phyloP scores from a whole-genome alignment of 2,797 vertebrate genomes.

The Pyrrhura leucotis region DNA sequence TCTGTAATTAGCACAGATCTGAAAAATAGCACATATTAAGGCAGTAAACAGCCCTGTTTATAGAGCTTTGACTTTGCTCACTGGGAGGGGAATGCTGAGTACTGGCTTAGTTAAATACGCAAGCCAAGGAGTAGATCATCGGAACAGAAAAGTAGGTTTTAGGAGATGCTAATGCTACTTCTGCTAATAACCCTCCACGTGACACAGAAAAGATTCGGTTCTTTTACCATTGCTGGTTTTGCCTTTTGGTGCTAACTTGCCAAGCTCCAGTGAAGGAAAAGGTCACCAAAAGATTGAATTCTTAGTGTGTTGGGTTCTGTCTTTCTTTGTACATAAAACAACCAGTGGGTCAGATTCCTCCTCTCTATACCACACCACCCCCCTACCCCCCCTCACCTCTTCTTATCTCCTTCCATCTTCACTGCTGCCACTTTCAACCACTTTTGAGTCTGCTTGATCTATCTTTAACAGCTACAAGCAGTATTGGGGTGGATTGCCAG shows the following conservation, averaged over 20 bases:
- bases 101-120: not conserved
- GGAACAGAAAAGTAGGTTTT: not conserved
- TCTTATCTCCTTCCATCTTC: not conserved
- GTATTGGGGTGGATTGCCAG: not conserved
- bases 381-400: too few relatives aligned
- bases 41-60: not conserved
- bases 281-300: not conserved
- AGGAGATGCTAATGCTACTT: conserved; percentile 11
- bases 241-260: not conserved
- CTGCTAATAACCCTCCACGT: not conserved
- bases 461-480: not conserved
- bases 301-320: not conserved
- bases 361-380: accelerated
- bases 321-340: not conserved
- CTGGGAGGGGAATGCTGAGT: not conserved
- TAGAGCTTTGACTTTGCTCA: not conserved
- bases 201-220: not conserved
- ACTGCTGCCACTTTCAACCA: not conserved
- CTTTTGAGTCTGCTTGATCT: not conserved
- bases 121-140: not conserved
- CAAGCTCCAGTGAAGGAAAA: not conserved
- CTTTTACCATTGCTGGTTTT: not conserved
- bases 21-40: not conserved
- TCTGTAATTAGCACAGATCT: not conserved
- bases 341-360: accelerated